Conservation (phyloP, 2,888 invertebrate genomes). For the Lysandra coridon region DNA sequence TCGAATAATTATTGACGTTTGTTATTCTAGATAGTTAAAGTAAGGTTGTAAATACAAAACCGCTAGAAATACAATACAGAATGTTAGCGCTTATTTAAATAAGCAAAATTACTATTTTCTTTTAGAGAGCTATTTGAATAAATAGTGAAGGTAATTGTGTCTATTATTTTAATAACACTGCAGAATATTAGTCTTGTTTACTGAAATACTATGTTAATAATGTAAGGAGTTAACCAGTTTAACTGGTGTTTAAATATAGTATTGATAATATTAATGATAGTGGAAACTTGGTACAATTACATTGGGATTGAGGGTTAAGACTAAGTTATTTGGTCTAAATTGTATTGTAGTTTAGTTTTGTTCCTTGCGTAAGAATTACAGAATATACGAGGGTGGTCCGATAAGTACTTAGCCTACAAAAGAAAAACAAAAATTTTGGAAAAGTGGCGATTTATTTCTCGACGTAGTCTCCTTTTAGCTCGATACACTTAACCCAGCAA, state of each 20-base stretch:
- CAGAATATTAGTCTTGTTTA: not conserved
- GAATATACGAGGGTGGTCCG: too few species aligned
- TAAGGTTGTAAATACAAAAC: not conserved
- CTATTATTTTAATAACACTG: constrained; percentile 22
- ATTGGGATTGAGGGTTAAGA: not conserved
- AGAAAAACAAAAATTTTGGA: too few species aligned
- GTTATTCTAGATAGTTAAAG: not conserved
- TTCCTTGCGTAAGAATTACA: too few species aligned
- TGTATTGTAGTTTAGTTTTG: not conserved
- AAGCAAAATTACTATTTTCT: constrained; percentile 15
- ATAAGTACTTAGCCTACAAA: too few species aligned
- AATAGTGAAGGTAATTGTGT: not conserved
- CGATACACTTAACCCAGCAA: too few species aligned
- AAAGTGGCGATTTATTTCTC: too few species aligned
- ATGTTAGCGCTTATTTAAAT: not conserved
- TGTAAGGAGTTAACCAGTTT: not conserved
- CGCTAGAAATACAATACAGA: not conserved
- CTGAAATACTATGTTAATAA: constrained; percentile 6
- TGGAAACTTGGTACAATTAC: not conserved
- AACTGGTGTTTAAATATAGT: not conserved
- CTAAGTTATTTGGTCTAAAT: not conserved
- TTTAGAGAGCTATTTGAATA: constrained; percentile 11
- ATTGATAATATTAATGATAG: not conserved
- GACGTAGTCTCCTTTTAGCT: too few species aligned
- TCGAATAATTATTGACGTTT: too few species aligned